A percentile compares a stretch with the other conserved stretches of the same genome.
Evolutionary conservation across 2,888 invertebrate species (phyloP).

Genomic region (Pheosia tremula): DNA sequence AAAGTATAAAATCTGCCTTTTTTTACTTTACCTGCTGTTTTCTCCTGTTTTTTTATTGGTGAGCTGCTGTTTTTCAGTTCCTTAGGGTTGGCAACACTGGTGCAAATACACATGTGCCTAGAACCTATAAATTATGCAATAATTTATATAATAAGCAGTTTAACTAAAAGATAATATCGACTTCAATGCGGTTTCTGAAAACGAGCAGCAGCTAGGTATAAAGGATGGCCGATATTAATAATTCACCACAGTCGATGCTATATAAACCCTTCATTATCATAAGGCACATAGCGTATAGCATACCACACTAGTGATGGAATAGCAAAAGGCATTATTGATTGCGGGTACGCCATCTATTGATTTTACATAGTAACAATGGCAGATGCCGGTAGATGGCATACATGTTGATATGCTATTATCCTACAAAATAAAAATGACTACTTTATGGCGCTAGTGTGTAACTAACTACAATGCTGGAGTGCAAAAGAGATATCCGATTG

Average conservation of each 20-base stretch:
- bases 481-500: slow-evolving; percentile 59
- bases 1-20: too few relatives aligned
- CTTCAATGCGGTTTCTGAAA: slow-evolving; percentile 2
- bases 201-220: not conserved
- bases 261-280: too few relatives aligned
- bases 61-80: too few relatives aligned
- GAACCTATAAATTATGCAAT: too few relatives aligned
- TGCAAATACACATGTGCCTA: too few relatives aligned
- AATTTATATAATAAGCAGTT: too few relatives aligned
- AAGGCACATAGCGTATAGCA: too few relatives aligned
- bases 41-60: too few relatives aligned
- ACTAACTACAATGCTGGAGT: slow-evolving; percentile 17
- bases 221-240: not conserved
- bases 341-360: slow-evolving; percentile 52
- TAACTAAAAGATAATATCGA: not conserved
- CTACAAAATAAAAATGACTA: slow-evolving; percentile 29
- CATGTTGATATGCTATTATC: slow-evolving; percentile 23
- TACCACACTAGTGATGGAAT: too few relatives aligned
- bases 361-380: slow-evolving; percentile 14
- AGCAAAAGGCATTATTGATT: slow-evolving; percentile 28
- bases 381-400: slow-evolving; percentile 36
- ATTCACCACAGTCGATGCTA: not conserved
- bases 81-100: too few relatives aligned
- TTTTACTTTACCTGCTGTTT: too few relatives aligned
- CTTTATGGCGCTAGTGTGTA: slow-evolving; percentile 35